Conservation (phyloP, 2,113 vertebrate species). For the Esox niger region DNA sequence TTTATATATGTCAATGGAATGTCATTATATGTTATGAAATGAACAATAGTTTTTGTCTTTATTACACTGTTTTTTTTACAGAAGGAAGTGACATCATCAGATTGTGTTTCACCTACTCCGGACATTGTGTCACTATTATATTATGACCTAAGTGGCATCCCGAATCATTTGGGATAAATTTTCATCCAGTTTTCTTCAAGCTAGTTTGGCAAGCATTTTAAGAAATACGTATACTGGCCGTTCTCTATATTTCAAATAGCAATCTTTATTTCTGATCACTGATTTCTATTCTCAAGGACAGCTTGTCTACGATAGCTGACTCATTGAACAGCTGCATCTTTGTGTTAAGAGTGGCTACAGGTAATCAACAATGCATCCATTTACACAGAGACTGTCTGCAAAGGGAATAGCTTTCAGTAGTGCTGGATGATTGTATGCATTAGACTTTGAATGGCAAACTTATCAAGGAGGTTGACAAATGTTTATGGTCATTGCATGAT, state of each 20-base stretch:
- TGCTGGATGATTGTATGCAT: conserved; percentile 72
- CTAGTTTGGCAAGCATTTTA: conserved; percentile 15
- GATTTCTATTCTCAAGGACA: conserved; percentile 46
- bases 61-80: too few relatives aligned
- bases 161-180: not conserved
- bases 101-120: too few relatives aligned
- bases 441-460: conserved; percentile 68
- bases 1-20: too few relatives aligned
- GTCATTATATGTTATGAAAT: too few relatives aligned
- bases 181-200: not conserved
- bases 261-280: conserved; percentile 45
- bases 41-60: too few relatives aligned
- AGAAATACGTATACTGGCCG: conserved; percentile 15
- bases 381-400: conserved; percentile 68
- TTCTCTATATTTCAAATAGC: conserved; percentile 18
- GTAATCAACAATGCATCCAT: conserved; percentile 75
- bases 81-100: too few relatives aligned
- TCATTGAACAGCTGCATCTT: conserved; percentile 70
- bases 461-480: conserved; percentile 59
- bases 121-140: too few relatives aligned
- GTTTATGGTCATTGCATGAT: conserved; percentile 24
- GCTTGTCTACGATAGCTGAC: conserved; percentile 49
- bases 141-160: not conserved
- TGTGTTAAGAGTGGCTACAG: conserved; percentile 69
- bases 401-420: conserved; percentile 68